These are phyloP conservation scores for Lutraria lutraria DNA, from an alignment of 2,888 invertebrate genomes.

Conservation along the genomic window DNA sequence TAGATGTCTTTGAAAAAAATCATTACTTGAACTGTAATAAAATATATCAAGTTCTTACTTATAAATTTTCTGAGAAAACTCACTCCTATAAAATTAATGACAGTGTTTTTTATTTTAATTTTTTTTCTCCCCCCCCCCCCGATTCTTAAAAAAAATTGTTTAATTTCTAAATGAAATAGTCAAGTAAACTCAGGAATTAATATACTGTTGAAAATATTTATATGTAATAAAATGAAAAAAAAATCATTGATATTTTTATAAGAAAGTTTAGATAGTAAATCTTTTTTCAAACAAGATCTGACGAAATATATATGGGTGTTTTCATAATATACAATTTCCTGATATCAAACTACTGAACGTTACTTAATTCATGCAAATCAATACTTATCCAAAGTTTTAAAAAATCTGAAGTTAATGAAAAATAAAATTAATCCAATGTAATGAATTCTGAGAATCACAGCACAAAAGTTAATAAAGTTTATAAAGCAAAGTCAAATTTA, in stretches of 20 bases:
- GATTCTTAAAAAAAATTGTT: too few species aligned
- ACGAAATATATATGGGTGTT: neutral
- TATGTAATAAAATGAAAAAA: neutral
- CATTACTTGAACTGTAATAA: neutral
- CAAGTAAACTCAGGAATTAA: too few species aligned
- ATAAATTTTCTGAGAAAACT: neutral
- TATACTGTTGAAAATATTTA: neutral
- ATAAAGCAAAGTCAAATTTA: neutral
- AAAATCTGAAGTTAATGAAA: neutral
- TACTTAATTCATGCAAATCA: neutral
- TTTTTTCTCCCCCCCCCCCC: too few species aligned
- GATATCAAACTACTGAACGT: neutral
- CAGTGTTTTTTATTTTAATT: too few species aligned
- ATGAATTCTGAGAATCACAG: constrained; percentile 25
- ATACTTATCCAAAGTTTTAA: neutral
- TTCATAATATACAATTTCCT: neutral
- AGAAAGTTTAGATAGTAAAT: neutral
- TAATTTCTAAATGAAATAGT: too few species aligned
- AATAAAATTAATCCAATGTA: neutral
- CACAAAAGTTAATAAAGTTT: neutral
- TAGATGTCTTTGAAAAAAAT: neutral
- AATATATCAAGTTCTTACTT: neutral
- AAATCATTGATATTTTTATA: neutral
- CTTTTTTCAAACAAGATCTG: neutral
- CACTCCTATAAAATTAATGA: neutral